Evolutionary conservation across 1,140 invertebrate species (phyloP).

Genomic region (Caenorhabditis briggsae): DNA sequence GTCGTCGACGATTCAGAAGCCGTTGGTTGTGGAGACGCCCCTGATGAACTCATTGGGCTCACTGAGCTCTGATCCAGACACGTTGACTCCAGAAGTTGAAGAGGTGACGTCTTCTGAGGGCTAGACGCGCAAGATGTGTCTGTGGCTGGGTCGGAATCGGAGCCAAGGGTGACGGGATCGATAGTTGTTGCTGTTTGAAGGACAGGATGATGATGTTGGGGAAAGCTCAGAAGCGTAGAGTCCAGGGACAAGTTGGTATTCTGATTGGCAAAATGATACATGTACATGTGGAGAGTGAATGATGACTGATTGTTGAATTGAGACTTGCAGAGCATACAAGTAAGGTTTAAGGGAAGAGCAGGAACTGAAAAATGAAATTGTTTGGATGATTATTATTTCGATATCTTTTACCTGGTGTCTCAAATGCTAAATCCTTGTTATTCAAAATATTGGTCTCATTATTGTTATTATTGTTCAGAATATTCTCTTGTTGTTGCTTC

Average conservation of each 20-base stretch:
- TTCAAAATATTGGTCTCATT: conserved; percentile 21
- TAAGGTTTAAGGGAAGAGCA: conserved; percentile 27
- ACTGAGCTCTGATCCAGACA: conserved; percentile 41
- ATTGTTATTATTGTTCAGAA: conserved; percentile 38
- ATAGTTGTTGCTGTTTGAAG: not conserved
- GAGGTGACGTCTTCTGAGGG: conserved; percentile 39
- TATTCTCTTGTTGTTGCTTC: conserved; percentile 51
- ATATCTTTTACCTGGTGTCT: conserved; percentile 37
- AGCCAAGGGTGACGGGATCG: not conserved
- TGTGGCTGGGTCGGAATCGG: conserved; percentile 30
- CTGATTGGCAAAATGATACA: conserved; percentile 52
- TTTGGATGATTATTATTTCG: not conserved
- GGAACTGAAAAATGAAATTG: conserved; percentile 7
- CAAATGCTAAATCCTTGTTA: conserved; percentile 32
- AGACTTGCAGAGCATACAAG: conserved; percentile 63
- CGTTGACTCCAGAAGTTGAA: conserved; percentile 25
- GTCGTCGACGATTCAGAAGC: conserved; percentile 23
- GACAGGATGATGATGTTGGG: not conserved
- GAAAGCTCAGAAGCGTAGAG: conserved; percentile 15
- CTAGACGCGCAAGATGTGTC: conserved; percentile 31
- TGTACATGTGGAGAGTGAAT: conserved; percentile 63
- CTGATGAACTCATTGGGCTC: conserved; percentile 35
- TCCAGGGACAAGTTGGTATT: conserved; percentile 12
- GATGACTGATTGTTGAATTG: conserved; percentile 59
- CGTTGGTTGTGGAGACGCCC: conserved; percentile 36